Conservation (phyloP, 2,113 vertebrate species). For the Elaphurus davidianus region DNA sequence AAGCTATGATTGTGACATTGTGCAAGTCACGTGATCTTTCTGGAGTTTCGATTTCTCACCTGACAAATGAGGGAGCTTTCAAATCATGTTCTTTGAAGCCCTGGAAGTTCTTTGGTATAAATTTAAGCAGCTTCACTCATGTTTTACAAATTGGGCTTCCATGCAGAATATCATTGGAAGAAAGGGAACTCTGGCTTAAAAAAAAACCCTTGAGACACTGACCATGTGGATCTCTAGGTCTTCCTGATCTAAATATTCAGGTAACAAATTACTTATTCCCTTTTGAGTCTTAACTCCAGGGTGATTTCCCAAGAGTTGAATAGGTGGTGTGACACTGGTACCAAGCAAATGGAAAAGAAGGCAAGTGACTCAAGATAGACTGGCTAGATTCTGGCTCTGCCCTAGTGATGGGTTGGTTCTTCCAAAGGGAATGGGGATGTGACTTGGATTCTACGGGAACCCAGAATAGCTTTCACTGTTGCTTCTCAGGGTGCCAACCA, state of each 20-base stretch:
- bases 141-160: not conserved
- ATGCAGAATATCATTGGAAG: not conserved
- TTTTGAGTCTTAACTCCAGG: not conserved
- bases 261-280: not conserved
- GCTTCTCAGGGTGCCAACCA: not conserved
- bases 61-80: not conserved
- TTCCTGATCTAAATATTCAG: not conserved
- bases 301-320: not conserved
- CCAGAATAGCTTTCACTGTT: not conserved
- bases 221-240: not conserved
- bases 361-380: not conserved
- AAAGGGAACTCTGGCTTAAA: not conserved
- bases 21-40: not conserved
- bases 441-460: not conserved
- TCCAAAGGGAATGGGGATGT: not conserved
- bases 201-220: not conserved
- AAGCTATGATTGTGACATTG: not conserved
- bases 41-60: not conserved
- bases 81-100: not conserved
- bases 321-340: not conserved
- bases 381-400: not conserved
- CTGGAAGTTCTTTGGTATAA: not conserved
- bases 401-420: not conserved
- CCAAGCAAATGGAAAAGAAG: not conserved
- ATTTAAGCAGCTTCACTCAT: not conserved